A percentile compares a stretch with the other conserved stretches of the same genome.
These are phyloP conservation scores for Microtus montanus DNA, from an alignment of 2,113 vertebrate genomes.

Conservation along the genomic window DNA sequence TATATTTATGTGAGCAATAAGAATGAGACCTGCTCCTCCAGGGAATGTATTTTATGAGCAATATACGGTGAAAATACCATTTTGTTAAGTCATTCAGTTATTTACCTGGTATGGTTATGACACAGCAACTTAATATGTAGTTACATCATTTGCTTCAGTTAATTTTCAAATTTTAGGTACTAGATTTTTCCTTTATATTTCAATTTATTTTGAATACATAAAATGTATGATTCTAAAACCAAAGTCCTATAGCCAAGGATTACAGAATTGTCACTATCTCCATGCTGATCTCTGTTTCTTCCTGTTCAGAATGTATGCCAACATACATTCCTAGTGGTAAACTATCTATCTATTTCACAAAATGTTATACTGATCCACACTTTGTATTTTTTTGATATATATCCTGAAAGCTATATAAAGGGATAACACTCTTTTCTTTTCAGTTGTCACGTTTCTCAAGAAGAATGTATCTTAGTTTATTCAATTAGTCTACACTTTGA, in stretches of 20 bases:
- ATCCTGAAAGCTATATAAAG: background rate
- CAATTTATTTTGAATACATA: conserved; percentile 41
- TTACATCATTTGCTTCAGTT: conserved; percentile 30
- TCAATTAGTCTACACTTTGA: background rate
- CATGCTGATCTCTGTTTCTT: background rate
- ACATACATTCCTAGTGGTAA: background rate
- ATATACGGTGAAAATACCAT: background rate
- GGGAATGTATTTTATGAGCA: background rate
- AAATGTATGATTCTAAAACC: conserved; percentile 33
- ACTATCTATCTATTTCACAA: background rate
- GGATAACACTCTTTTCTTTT: background rate
- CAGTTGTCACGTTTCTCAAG: background rate
- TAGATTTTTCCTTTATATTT: conserved; percentile 51
- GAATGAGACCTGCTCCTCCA: background rate
- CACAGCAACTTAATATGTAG: background rate
- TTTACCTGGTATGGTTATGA: conserved; percentile 13
- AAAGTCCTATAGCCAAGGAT: background rate
- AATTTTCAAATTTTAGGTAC: conserved; percentile 49
- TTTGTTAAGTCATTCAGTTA: conserved; percentile 39
- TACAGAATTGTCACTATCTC: background rate
- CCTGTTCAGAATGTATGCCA: background rate
- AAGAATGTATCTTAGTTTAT: background rate
- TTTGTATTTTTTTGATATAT: background rate
- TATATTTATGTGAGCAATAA: conserved; percentile 14
- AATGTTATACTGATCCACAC: background rate